A percentile compares a stretch with the other conserved stretches of the same genome.
phyloP scores from a whole-genome alignment of 1,140 invertebrate species.

The Meloidogyne floridensis region DNA sequence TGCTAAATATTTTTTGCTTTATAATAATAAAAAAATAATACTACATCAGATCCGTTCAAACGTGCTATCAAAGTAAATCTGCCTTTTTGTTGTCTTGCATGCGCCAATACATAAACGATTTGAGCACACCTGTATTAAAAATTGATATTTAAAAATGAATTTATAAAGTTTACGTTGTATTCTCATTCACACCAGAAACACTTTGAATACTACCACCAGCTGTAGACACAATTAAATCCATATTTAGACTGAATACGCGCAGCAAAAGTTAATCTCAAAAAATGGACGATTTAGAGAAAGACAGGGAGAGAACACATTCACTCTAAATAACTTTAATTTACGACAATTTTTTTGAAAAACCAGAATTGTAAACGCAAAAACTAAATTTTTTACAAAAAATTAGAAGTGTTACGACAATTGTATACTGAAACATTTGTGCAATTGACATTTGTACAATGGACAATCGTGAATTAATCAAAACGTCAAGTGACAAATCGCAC shows the following conservation, averaged over 20 bases:
- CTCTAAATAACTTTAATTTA: no score
- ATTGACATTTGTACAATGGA: no score
- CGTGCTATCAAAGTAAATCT: slow-evolving; percentile 42
- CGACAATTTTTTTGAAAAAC: no score
- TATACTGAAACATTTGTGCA: no score
- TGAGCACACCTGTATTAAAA: slow-evolving; percentile 35
- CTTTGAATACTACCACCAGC: slow-evolving; percentile 25
- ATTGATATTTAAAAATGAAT: neutral
- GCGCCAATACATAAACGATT: slow-evolving; percentile 47
- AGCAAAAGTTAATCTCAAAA: no score
- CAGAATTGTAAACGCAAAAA: no score
- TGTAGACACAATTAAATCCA: slow-evolving; percentile 31
- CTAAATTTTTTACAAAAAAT: no score
- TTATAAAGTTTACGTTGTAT: slow-evolving; percentile 26
- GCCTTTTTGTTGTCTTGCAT: slow-evolving; percentile 51
- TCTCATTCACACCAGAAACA: slow-evolving; percentile 41
- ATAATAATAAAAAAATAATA: neutral
- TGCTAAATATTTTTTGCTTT: slow-evolving; percentile 14
- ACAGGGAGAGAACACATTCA: no score
- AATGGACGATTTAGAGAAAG: no score
- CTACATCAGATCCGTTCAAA: slow-evolving; percentile 29
- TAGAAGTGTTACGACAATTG: no score
- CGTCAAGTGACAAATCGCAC: no score
- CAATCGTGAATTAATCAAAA: no score
- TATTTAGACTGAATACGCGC: neutral